Base-by-base conservation (phyloP, 2,888 invertebrate species). In the Drosophila tripunctata region DNA sequence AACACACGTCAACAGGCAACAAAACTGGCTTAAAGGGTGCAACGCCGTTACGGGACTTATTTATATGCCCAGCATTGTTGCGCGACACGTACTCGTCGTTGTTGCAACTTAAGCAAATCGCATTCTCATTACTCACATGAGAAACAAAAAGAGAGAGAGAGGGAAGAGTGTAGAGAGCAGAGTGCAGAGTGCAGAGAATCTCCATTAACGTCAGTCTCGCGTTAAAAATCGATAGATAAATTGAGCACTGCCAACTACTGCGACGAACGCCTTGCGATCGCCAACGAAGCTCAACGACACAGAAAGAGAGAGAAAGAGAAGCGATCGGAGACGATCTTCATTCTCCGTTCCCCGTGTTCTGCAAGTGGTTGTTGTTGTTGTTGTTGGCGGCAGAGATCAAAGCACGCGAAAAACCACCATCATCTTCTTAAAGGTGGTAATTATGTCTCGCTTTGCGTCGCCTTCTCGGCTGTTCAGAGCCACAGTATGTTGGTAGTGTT, bases 201-300 rank as follows among this genome's bases (percentile, higher is more conserved):
- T 86, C 84, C 89, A 91, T 90, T 91, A 90, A 88, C 87, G 90
- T 91, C 90, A 90, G 90, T 70, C 84, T 82, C 89, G 89, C 89
- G 89, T 90, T 90, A 90, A 90, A 90, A 91, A 90, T 91, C 91
- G 89, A 90, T 90, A 89, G 89, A 90, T 90, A 88, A 89, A 89
- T 90, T 89, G 88, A 82, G 79, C 78, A 60, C 64, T 54, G 60
- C 58, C 68, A 75, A 79, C 80, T 78, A 83, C 81, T 67, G 63
- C 48, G 65, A 68, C 36, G 48, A 14, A 15, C 21, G 14, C 52
- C 62, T 48, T 48, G 64, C 31, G 77, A 57, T 71, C 75, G 67
- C 68, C 76, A 62, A 68, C 72, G 74, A 69, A 64, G 70, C 41
- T 40, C 35, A 15, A 58, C 48, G 36, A 36, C 14, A 41, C 41